These are phyloP conservation scores for Sepiola atlantica DNA, from an alignment of 2,888 invertebrate genomes.

Conservation along the genomic window DNA sequence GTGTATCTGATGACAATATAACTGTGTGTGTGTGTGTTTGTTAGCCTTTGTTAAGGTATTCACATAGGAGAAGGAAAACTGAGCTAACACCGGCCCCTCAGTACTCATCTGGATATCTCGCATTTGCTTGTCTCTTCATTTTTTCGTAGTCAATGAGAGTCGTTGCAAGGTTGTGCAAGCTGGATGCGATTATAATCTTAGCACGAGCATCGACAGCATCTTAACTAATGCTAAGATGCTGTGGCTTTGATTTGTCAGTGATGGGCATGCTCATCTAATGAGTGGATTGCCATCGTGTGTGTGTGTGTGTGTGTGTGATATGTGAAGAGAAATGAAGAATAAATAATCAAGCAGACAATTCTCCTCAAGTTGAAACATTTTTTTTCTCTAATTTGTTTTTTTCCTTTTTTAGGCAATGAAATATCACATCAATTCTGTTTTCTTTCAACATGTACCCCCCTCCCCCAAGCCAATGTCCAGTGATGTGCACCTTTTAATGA, in stretches of 20 bases:
- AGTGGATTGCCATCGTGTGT: no score
- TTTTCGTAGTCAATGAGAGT: no score
- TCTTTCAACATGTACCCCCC: conserved; percentile 15
- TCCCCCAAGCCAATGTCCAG: background rate
- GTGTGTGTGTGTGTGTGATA: background rate
- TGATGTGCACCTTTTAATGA: background rate
- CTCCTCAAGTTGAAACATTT: conserved; percentile 8
- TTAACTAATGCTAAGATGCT: no score
- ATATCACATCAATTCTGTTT: conserved; percentile 2
- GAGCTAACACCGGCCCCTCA: no score
- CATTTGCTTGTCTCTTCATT: no score
- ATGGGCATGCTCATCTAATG: no score
- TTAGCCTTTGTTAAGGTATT: background rate
- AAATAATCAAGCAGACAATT: conserved; percentile 32
- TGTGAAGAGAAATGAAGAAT: conserved; percentile 32
- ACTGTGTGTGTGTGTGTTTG: background rate
- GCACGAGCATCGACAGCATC: no score
- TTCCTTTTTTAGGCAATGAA: background rate
- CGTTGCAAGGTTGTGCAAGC: no score
- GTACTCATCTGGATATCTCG: no score
- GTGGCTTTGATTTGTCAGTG: no score
- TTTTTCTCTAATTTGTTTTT: background rate
- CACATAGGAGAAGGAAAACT: no score
- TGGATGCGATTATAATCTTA: no score
- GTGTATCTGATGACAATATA: conserved; percentile 20